Conservation (phyloP, 2,888 invertebrate species). For the Ametastegia equiseti region DNA sequence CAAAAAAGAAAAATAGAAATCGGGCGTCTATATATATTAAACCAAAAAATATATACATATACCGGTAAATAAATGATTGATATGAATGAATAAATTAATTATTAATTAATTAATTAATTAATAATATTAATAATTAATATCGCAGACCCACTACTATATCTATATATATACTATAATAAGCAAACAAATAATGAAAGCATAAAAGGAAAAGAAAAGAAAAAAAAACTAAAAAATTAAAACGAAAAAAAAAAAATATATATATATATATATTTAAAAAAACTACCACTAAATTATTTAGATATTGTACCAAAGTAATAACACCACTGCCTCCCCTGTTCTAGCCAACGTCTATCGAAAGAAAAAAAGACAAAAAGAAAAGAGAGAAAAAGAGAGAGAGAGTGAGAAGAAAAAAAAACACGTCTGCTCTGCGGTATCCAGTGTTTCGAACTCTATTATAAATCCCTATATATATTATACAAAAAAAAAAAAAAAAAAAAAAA, state of each 20-base stretch:
- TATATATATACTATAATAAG: not conserved
- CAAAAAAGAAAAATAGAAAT: too few relatives aligned
- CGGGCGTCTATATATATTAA: too few relatives aligned
- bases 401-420: not conserved
- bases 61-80: too few relatives aligned
- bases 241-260: not conserved
- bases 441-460: not conserved
- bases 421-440: not conserved
- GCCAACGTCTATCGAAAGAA: not conserved
- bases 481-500: too few relatives aligned
- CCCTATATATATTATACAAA: not conserved
- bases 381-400: not conserved
- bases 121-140: not conserved
- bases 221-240: not conserved
- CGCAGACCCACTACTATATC: not conserved
- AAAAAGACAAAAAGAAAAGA: not conserved
- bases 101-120: not conserved
- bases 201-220: not conserved
- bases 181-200: not conserved
- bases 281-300: not conserved
- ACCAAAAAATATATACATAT: too few relatives aligned
- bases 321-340: constrained; percentile 9
- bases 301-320: constrained; percentile 9
- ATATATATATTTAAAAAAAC: too few relatives aligned
- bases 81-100: not conserved